Evolutionary conservation across 2,113 vertebrate species (phyloP), one percentile per base, ranked within the genome.

Genomic region (Acrocephalus arundinaceus): DNA sequence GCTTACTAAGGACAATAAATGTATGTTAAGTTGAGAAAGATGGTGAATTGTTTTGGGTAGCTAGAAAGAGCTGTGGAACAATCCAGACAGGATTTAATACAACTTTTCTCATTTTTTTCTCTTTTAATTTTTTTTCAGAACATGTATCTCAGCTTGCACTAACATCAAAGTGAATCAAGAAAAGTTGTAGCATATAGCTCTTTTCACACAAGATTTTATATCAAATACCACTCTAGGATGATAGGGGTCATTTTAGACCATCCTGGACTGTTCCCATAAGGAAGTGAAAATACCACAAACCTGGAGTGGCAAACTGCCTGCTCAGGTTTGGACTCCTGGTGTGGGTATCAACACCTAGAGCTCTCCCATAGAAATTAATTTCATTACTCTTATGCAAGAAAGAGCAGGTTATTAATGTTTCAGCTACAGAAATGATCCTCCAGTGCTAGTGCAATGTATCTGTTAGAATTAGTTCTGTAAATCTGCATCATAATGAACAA

Each of bases 391-490:
- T 88, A 51, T 25, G 54, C 37, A 74, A 67, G 49, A 90, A 82
- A 58, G 30, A 84, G 31, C 25, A 74, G 58, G 23, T 61, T 81
- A 66, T 68, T 78, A 57, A 72, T 75, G 31, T 73, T 94, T 82
- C 45, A 58, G 49, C 57, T 68, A 14, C 57, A 68, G 55, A 63
- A 66, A 81, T 17, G 7, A 92, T 84, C 74, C 23, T 71, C 35
- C 54, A 59, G 51, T 49, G 57, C 39, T 70, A 33, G 11, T 57
- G 30, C 62, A 75, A 63, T 48, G 6, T 19, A 43, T 76, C 61
- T 95, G 15, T 78, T 85, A 93, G 68, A 82, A 89, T 71, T 72
- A 82, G 65, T 85, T 74, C 54, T 90, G 68, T 67, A 87, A 93
- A 90, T 86, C 41, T 90, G 41, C 71, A 70, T 67, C 49, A 25